Conservation (phyloP, 1,140 invertebrate genomes). For the Melanaphis sacchari region DNA sequence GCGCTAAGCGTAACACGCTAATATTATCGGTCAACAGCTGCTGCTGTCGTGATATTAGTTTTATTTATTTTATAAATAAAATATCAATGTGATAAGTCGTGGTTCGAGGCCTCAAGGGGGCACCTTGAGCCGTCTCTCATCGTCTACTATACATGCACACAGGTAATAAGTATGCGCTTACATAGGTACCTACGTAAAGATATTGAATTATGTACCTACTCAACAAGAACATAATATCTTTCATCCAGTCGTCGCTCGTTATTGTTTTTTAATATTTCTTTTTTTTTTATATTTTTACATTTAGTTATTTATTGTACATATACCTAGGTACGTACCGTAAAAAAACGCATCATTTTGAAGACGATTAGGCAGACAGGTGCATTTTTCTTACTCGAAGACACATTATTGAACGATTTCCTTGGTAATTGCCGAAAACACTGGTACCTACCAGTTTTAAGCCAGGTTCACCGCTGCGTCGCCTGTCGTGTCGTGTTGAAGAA, state of each 20-base stretch:
- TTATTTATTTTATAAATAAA: background rate
- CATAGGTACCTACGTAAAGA: too few species aligned
- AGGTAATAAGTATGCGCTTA: background rate
- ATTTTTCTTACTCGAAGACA: background rate
- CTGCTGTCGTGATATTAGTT: background rate
- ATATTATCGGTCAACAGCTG: background rate
- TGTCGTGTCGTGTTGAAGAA: too few species aligned
- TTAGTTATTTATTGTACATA: background rate
- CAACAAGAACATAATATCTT: background rate
- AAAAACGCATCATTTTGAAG: background rate
- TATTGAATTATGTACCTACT: background rate
- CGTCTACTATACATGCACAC: background rate
- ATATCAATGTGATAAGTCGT: background rate
- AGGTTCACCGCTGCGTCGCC: too few species aligned
- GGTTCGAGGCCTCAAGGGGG: too few species aligned
- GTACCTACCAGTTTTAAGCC: too few species aligned
- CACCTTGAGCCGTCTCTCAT: background rate
- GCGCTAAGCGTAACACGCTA: background rate
- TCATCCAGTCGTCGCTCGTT: background rate
- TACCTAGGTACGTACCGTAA: too few species aligned
- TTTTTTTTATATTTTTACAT: background rate
- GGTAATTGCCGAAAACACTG: too few species aligned
- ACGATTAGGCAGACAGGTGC: too few species aligned
- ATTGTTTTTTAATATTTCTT: too few species aligned
- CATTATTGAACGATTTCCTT: too few species aligned